Conservation (phyloP, 2,888 invertebrate genomes). For the Papilio protenor region DNA sequence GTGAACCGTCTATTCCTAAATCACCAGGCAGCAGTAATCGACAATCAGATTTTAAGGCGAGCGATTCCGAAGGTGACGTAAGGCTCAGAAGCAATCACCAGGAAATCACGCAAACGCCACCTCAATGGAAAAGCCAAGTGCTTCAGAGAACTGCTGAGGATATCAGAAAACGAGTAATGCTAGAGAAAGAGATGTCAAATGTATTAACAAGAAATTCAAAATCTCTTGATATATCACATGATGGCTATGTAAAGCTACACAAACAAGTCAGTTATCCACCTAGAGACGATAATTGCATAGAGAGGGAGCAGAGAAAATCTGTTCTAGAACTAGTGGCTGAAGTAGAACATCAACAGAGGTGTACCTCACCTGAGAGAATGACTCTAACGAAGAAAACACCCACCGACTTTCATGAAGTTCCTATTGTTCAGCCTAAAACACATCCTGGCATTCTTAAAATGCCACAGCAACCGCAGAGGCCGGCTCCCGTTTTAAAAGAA, state of each 20-base stretch:
- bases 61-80: slow-evolving; percentile 62
- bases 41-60: slow-evolving; percentile 58
- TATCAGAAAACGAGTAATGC: slow-evolving; percentile 70
- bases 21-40: slow-evolving; percentile 65
- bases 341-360: slow-evolving; percentile 81
- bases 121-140: slow-evolving; percentile 78
- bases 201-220: slow-evolving; percentile 64
- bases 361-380: slow-evolving; percentile 72
- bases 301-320: slow-evolving; percentile 78
- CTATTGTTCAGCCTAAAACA: slow-evolving; percentile 52
- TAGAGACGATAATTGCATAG: slow-evolving; percentile 58
- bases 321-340: slow-evolving; percentile 87
- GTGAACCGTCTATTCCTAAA: slow-evolving; percentile 68
- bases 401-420: slow-evolving; percentile 62
- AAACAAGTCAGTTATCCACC: slow-evolving; percentile 65
- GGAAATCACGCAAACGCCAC: slow-evolving; percentile 55
- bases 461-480: slow-evolving; percentile 78
- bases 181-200: slow-evolving; percentile 75
- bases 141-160: slow-evolving; percentile 79
- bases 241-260: slow-evolving; percentile 78
- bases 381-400: slow-evolving; percentile 67
- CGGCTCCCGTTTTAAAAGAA: slow-evolving; percentile 77
- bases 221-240: slow-evolving; percentile 77
- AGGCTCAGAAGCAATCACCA: slow-evolving; percentile 51
- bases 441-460: slow-evolving; percentile 70